Evolutionary conservation across 2,797 vertebrate genomes (phyloP), one percentile per base, ranked within the genome.

Genomic region (Liparis tanakae): DNA sequence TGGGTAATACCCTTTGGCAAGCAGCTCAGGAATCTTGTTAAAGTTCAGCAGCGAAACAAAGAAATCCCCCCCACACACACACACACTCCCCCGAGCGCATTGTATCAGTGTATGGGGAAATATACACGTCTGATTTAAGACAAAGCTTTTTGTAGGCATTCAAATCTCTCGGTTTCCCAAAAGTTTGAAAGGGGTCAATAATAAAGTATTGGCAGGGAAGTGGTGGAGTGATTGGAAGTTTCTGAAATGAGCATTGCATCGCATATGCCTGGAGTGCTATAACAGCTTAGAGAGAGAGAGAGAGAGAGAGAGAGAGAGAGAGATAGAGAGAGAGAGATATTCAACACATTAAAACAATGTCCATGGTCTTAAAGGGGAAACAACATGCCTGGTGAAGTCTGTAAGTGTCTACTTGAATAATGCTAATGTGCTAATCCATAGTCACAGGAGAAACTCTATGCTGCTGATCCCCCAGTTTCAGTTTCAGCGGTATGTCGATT

Each of bases 61-160:
- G 60, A 56, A 68, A 4, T 30, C 25, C 25, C 25, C 25, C 25
- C 25, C 25, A 2, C 25, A 2, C 25, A n/a, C n/a, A n/a, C n/a
- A n/a, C n/a, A n/a, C n/a, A n/a, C 25, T 30, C 4, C 25, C 25
- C 25, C 25, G 25, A 30, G 25, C 25, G 25, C 25, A 14, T n/a
- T 36, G 18, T 55, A 71, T 71, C 41, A 72, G 81, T 12, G 68
- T 57, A 79, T 67, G 56, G 84, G 83, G 74, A 89, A 89, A 87
- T 87, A 67, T 76, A 68, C 62, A 67, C 67, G 63, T 78, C 83
- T 78, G 80, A 84, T 88, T 90, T 78, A 88, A 84, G 78, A 67
- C 74, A 70, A 82, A 87, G 80, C 81, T 87, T 70, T 87, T 88
- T 81, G 74, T 69, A 80, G 76, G 67, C 78, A 87, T 88, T 90